Conservation (phyloP, 2,113 vertebrate genomes). For the Calypte anna region DNA sequence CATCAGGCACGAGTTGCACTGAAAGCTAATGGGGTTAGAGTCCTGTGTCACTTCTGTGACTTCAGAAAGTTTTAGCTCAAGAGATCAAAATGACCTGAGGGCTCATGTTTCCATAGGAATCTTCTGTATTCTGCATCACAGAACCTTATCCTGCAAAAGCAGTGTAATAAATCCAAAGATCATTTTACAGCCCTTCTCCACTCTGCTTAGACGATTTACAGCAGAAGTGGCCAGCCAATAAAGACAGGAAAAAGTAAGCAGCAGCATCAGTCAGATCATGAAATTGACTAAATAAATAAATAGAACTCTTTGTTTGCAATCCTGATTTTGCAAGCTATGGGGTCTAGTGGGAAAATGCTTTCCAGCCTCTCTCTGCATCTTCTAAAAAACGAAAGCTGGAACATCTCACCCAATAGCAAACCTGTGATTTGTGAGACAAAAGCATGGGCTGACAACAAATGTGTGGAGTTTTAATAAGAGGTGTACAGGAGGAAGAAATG, state of each 20-base stretch:
- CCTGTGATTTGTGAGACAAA: neutral
- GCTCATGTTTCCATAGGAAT: slow-evolving; percentile 51
- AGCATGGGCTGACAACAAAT: neutral
- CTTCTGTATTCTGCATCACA: slow-evolving; percentile 24
- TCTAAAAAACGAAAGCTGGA: neutral
- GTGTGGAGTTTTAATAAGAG: neutral
- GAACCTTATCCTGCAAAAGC: slow-evolving; percentile 4
- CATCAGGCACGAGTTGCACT: neutral
- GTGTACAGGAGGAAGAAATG: neutral
- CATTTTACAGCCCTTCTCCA: slow-evolving; percentile 34
- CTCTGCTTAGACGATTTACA: slow-evolving; percentile 11
- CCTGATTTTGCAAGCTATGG: neutral
- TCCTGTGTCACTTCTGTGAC: neutral
- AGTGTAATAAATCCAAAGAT: slow-evolving; percentile 33
- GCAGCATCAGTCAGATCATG: neutral
- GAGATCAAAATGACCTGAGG: slow-evolving; percentile 46
- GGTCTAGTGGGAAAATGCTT: neutral
- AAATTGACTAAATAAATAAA: slow-evolving; percentile 54
- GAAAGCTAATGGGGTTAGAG: neutral
- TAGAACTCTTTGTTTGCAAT: neutral
- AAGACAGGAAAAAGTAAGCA: slow-evolving; percentile 43
- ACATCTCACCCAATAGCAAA: neutral
- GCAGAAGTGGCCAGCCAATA: neutral
- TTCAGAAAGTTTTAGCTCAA: slow-evolving; percentile 43
- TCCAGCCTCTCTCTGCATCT: neutral